These are phyloP conservation scores for Epinephelus cyanopodus DNA, from an alignment of 2,113 vertebrate genomes.

Conservation along the genomic window DNA sequence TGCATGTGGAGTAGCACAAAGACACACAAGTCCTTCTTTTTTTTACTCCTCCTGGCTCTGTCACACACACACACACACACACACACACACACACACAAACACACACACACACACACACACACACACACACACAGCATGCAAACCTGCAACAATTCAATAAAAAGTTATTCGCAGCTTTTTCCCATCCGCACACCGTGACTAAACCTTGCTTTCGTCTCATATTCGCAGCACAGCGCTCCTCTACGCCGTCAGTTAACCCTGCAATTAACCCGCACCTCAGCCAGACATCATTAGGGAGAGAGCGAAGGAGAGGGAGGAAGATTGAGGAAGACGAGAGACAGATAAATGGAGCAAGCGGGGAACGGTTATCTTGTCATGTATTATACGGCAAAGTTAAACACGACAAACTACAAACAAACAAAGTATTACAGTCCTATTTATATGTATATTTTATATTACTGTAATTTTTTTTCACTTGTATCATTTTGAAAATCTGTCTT, in stretches of 20 bases:
- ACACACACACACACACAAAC: slow-evolving; percentile 12
- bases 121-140: slow-evolving; percentile 37
- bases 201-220: slow-evolving; percentile 64
- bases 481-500: background rate
- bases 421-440: background rate
- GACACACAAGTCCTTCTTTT: slow-evolving; percentile 32
- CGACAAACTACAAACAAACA: background rate
- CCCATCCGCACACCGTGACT: slow-evolving; percentile 50
- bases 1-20: slow-evolving; percentile 27
- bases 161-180: slow-evolving; percentile 28
- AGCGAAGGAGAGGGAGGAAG: slow-evolving; percentile 46
- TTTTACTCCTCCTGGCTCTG: background rate
- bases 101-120: slow-evolving; percentile 32
- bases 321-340: slow-evolving; percentile 39
- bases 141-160: slow-evolving; percentile 49
- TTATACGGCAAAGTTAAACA: background rate
- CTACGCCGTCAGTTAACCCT: slow-evolving; percentile 64
- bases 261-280: slow-evolving; percentile 73
- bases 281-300: slow-evolving; percentile 67
- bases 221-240: slow-evolving; percentile 61
- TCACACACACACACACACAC: slow-evolving; percentile 11
- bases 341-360: slow-evolving; percentile 14
- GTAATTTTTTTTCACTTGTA: background rate
- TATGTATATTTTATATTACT: no score
- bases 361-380: slow-evolving; percentile 1